A percentile compares a stretch with the other conserved stretches of the same genome.
Evolutionary conservation across 2,888 invertebrate species (phyloP).

Genomic region (Perizoma flavofasciatum): DNA sequence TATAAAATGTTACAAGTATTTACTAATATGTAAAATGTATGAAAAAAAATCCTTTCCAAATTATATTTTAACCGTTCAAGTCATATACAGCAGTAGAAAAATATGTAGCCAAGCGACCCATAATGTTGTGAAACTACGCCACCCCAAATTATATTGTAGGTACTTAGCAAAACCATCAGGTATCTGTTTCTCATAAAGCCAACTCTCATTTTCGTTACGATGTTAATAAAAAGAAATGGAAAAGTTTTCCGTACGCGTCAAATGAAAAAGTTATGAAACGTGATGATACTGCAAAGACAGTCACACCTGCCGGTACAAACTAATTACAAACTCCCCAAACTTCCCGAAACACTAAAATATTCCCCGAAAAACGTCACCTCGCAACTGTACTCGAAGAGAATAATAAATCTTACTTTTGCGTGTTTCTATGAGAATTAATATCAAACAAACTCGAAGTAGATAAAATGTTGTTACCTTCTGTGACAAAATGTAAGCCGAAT

Average conservation of each 20-base stretch:
- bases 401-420: conserved; percentile 63
- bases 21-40: no score
- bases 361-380: conserved; percentile 80
- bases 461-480: conserved; percentile 42
- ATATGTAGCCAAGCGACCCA: conserved; percentile 10
- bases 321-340: conserved; percentile 79
- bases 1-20: no score
- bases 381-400: conserved; percentile 62
- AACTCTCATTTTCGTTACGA: conserved; percentile 80
- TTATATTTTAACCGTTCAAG: conserved; percentile 4
- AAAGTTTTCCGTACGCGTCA: conserved; percentile 80
- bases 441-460: conserved; percentile 42
- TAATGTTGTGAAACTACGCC: conserved; percentile 23
- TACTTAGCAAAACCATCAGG: conserved; percentile 69
- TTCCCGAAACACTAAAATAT: conserved; percentile 81
- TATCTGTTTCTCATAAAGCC: conserved; percentile 76
- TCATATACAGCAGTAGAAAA: conserved; percentile 21
- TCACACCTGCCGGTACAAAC: conserved; percentile 75
- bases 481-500: conserved; percentile 34
- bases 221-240: conserved; percentile 83
- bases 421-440: conserved; percentile 47
- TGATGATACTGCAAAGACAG: conserved; percentile 79
- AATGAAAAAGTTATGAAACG: conserved; percentile 83
- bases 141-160: conserved; percentile 41
- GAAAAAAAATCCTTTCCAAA: background rate